phyloP scores from a whole-genome alignment of 2,113 vertebrate genomes.

The Aleadryas rufinucha region DNA sequence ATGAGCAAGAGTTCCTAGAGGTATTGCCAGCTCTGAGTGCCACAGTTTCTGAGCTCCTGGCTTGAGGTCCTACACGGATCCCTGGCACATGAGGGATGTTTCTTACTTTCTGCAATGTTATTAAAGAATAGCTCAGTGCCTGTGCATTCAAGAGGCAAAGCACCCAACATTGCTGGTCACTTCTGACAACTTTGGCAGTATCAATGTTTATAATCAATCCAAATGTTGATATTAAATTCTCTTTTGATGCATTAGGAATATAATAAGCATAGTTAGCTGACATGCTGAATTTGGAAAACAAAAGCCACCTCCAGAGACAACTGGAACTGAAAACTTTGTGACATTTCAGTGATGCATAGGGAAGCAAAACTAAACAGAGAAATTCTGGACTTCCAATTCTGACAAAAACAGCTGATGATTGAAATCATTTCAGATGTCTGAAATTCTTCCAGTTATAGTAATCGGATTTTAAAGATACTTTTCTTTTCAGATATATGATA shows the following conservation, averaged over 20 bases:
- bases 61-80: not conserved
- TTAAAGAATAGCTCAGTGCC: accelerated
- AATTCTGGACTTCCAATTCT: not conserved
- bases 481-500: constrained; percentile 37
- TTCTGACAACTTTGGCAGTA: not conserved
- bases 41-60: not conserved
- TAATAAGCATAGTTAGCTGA: not conserved
- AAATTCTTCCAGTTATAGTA: constrained; percentile 8
- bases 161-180: not conserved
- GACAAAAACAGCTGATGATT: not conserved
- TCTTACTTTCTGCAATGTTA: not conserved
- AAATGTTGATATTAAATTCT: not conserved
- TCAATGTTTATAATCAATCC: not conserved
- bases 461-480: constrained; percentile 45
- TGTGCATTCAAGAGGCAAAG: not conserved
- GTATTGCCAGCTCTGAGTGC: not conserved
- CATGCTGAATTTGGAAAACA: not conserved
- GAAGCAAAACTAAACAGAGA: not conserved
- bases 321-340: not conserved
- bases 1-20: not conserved
- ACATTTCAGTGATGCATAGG: not conserved
- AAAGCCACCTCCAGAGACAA: not conserved
- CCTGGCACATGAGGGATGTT: not conserved
- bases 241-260: not conserved
- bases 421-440: not conserved